Base-by-base conservation (phyloP, 2,113 vertebrate species). In the Lagopus muta region DNA sequence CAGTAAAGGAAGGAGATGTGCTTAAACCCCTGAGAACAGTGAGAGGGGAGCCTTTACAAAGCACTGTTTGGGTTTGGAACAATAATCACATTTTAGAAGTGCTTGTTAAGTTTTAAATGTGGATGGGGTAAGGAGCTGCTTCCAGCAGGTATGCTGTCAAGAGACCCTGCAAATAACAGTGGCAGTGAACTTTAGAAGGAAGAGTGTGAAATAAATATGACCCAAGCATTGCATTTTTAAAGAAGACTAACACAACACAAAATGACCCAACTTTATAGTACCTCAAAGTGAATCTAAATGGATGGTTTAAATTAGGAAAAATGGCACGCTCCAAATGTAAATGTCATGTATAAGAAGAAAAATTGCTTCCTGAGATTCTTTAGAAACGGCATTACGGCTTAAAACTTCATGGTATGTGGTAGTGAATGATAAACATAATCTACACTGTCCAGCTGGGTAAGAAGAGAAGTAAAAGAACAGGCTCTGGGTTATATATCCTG, bases 361-460 rank as follows among this genome's bases (percentile, higher is more conserved):
- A 93, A 36, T 11, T 74, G 22, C 34, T 57, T 93, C 34, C 32
- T 42, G 65, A 62, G 55, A 38, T 45, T 86, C 52, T 87, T 78
- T 58, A 82, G 69, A 90, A 86, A 82, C 30, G 18, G 40, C 10
- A 48, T 82, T 92, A 47, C 1, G 5, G 22, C 27, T 52, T 54
- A 84, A 76, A 69, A 64, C 76, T 81, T 86, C 30, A n/a, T 67
- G 43, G 32, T 83, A 42, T n/a, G 40, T 86, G 38, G 52, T 89
- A 30, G 36, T 78, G 70, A 89, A 77, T 32, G 38, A 54, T 77
- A 84, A 90, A 75, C 27, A 65, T 25, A 76, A 48, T 87, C 90
- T 72, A 52, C 27, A 2, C 32, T 92, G 42, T 81, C 42, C 52
- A 75, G 34, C 34, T 66, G 69, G 22, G 14, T 72, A 67, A 85